Evolutionary conservation across 1,140 invertebrate species (phyloP).

Genomic region (Andricus grossulariae): DNA sequence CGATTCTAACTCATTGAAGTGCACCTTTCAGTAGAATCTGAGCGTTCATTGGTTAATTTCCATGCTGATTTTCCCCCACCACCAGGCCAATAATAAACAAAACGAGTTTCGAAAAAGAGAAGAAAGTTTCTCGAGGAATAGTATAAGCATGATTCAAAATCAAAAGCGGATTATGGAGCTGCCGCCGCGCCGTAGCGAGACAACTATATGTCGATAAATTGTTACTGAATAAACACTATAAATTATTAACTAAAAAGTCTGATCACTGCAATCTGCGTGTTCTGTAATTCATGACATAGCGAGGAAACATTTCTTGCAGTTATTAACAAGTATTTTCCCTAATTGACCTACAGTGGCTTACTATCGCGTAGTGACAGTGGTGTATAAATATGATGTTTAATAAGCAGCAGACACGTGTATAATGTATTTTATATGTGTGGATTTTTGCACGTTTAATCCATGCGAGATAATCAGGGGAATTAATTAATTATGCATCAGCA

Average conservation of each 20-base stretch:
- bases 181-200: neutral
- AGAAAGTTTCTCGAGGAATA: neutral
- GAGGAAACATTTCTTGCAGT: constrained; percentile 6
- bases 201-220: neutral
- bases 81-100: neutral
- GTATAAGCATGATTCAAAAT: constrained; percentile 13
- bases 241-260: neutral
- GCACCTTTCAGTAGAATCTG: constrained; percentile 12
- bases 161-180: constrained; percentile 1
- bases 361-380: too few species aligned
- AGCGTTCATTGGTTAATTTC: constrained; percentile 3
- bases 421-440: too few species aligned
- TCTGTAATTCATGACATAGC: neutral
- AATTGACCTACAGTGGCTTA: neutral
- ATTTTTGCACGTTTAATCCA: too few species aligned
- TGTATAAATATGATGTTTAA: too few species aligned
- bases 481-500: too few species aligned
- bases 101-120: constrained; percentile 7
- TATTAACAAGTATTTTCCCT: constrained; percentile 1
- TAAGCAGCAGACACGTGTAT: too few species aligned
- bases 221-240: constrained; percentile 1
- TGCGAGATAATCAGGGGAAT: too few species aligned
- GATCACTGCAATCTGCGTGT: neutral
- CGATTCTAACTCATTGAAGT: constrained; percentile 3
- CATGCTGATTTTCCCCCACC: neutral